Evolutionary conservation across 2,113 vertebrate genomes (phyloP).

Genomic region (Hiodon alosoides): DNA sequence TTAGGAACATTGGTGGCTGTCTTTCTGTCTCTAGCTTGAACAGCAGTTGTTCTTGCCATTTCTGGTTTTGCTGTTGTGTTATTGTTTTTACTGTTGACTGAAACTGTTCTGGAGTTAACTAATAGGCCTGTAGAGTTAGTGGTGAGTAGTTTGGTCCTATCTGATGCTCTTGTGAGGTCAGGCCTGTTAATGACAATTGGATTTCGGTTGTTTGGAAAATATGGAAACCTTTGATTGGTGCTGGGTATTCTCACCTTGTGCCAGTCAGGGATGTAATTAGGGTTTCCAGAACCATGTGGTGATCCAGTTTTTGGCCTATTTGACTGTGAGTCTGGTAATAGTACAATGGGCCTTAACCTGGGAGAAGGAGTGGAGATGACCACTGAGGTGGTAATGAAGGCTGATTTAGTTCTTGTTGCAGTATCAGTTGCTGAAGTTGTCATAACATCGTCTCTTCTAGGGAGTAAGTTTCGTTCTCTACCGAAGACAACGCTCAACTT

Average conservation of each 20-base stretch:
- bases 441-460: neutral
- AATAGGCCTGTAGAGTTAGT: constrained; percentile 29
- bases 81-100: constrained; percentile 20
- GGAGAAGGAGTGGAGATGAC: constrained; percentile 4
- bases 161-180: constrained; percentile 14
- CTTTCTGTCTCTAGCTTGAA: neutral
- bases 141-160: constrained; percentile 30
- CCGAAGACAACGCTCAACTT: constrained; percentile 33
- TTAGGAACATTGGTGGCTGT: constrained; percentile 12
- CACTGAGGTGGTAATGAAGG: neutral
- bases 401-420: constrained; percentile 13
- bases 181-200: constrained; percentile 44
- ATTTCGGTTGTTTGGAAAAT: constrained; percentile 36
- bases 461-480: neutral
- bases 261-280: constrained; percentile 62
- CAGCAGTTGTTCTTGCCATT: constrained; percentile 14
- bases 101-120: constrained; percentile 28
- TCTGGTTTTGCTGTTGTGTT: constrained; percentile 28
- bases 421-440: neutral
- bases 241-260: constrained; percentile 38
- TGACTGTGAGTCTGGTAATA: neutral
- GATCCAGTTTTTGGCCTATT: constrained; percentile 31
- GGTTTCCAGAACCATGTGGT: constrained; percentile 43
- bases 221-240: constrained; percentile 35
- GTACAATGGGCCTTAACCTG: constrained; percentile 23